Base-by-base conservation (phyloP, 2,113 vertebrate genomes). In the Apaloderma vittatum region DNA sequence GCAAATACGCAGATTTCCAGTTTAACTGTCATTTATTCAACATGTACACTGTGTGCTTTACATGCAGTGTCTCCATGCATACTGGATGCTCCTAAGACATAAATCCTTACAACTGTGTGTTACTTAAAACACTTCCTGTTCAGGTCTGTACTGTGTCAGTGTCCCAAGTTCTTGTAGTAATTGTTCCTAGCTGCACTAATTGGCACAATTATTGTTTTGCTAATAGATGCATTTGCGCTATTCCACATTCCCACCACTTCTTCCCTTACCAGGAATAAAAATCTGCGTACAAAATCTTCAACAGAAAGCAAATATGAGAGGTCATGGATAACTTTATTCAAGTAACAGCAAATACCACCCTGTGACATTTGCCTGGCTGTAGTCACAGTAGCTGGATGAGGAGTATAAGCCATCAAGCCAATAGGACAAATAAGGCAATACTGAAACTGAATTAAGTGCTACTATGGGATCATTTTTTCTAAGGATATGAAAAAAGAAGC, bases 381-480 rank as follows among this genome's bases (percentile, higher is more conserved):
- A 74, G 79, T 62, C 79, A 88, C 79, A 91, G 95, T 55, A 94
- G 88, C 88, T 77, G 68, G 59, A 77, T 71, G 68, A 88, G 51
- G 27, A 81, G 57, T 27, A 40, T 14, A 32, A 93, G 65, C 48
- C 86, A n/a, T 67, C 76, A 81, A 83, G 80, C 89, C 89, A 95
- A 26, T 89, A 87, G 89, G 94, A 95, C 94, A 96, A 97, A 94
- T 94, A 97, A 96, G 95, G 95, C 89, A 96, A 95, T 82, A 74
- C 62, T 85, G 84, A 93, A 95, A 94, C 84, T 30, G 52, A 86
- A 96, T 95, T 93, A 89, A 96, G 48, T 93, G 95, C 89, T 96
- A 90, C 95, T 91, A 87, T 68, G 91, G 89, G 91, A 91, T 86
- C 83, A 34, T 86, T 96, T 95, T 88, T 95, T 67, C 78, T 81